Conservation (phyloP, 64 coral and sea anemone genomes). For the Stichodactyla helianthus region DNA sequence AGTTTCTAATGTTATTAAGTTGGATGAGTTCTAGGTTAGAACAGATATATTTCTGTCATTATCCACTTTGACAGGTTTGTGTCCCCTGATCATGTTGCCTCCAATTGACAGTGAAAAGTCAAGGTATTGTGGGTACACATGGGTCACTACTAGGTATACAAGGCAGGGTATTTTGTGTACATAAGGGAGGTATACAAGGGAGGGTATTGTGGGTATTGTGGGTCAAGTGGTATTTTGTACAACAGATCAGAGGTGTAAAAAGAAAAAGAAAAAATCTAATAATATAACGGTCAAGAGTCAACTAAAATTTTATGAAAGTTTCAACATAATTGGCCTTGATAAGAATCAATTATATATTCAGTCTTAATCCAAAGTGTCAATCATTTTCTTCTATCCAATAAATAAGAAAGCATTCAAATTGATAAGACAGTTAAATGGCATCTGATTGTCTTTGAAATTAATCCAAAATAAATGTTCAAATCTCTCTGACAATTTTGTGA, state of each 20-base stretch:
- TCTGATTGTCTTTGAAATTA: constrained; percentile 9
- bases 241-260: background rate
- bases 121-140: background rate
- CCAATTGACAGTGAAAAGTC: too few species aligned
- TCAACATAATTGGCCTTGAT: background rate
- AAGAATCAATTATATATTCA: background rate
- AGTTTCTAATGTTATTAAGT: too few species aligned
- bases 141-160: background rate
- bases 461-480: constrained; percentile 11
- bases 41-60: too few species aligned
- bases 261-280: background rate
- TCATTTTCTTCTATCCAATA: constrained; percentile 12
- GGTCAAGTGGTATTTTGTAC: background rate
- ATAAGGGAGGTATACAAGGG: background rate
- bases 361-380: constrained; percentile 1
- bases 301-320: background rate
- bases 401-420: background rate
- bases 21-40: too few species aligned
- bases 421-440: background rate
- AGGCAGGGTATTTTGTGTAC: background rate
- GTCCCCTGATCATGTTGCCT: too few species aligned
- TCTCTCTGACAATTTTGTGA: background rate
- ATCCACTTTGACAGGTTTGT: too few species aligned
- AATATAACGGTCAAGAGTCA: background rate
- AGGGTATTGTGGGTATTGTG: background rate